Conservation (phyloP, 1,140 invertebrate species). For the Drosophila miranda region DNA sequence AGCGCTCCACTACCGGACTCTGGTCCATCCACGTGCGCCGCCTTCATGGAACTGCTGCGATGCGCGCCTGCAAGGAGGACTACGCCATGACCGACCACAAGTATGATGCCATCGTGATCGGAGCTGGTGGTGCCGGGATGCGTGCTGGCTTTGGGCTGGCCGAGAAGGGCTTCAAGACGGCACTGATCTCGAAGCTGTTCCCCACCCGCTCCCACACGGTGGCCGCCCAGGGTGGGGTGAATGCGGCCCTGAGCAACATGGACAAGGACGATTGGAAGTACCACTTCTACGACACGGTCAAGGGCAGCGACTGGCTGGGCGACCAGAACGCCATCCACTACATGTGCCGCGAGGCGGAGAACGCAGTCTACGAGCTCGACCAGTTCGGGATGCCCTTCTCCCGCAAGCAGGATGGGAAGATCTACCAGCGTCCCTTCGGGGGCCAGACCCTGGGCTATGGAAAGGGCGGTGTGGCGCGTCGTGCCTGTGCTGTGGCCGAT, state of each 20-base stretch:
- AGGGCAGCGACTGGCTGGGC: slow-evolving; percentile 97
- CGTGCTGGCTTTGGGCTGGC: slow-evolving; percentile 95
- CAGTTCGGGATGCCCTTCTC: slow-evolving; percentile 90
- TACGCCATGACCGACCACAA: slow-evolving; percentile 88
- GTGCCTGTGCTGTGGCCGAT: slow-evolving; percentile 83
- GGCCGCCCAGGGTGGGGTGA: slow-evolving; percentile 96
- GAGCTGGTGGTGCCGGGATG: slow-evolving; percentile 95
- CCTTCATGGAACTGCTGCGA: slow-evolving; percentile 14
- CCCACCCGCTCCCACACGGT: slow-evolving; percentile 96
- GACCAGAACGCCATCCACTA: slow-evolving; percentile 98
- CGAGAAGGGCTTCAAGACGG: slow-evolving; percentile 94
- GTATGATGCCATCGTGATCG: slow-evolving; percentile 96
- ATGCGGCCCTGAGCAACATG: slow-evolving; percentile 89
- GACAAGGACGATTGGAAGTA: slow-evolving; percentile 95
- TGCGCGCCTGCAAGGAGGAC: slow-evolving; percentile 6
- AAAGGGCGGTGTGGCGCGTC: slow-evolving; percentile 91
- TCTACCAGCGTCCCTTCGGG: slow-evolving; percentile 96
- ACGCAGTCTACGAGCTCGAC: slow-evolving; percentile 94
- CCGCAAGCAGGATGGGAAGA: slow-evolving; percentile 85
- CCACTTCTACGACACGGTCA: slow-evolving; percentile 97
- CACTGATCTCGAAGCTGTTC: slow-evolving; percentile 96
- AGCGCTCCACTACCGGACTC: not conserved
- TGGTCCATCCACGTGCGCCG: not conserved
- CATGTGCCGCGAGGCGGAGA: slow-evolving; percentile 95
- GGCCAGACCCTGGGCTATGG: slow-evolving; percentile 94